phyloP scores from a whole-genome alignment of 2,113 vertebrate genomes.

The Hassar affinis region DNA sequence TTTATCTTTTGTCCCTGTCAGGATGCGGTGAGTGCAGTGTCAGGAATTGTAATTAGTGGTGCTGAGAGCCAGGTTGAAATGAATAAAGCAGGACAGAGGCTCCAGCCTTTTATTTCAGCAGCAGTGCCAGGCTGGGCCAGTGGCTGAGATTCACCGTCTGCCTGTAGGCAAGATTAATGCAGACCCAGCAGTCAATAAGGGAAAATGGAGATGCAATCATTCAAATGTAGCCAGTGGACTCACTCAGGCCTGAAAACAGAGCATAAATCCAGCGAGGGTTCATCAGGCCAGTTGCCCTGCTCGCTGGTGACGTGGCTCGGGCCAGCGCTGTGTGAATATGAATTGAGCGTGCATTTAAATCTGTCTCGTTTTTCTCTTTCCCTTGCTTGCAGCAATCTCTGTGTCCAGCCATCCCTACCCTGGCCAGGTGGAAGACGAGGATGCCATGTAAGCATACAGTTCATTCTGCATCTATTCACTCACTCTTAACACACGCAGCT shows the following conservation, averaged over 20 bases:
- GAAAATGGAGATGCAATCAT: constrained; percentile 61
- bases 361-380: constrained; percentile 45
- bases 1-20: constrained; percentile 59
- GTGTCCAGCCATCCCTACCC: constrained; percentile 91
- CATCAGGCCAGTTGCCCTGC: constrained; percentile 43
- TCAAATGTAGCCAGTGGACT: constrained; percentile 61
- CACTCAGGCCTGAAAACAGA: constrained; percentile 36
- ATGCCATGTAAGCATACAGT: constrained; percentile 82
- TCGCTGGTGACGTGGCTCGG: constrained; percentile 28
- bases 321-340: constrained; percentile 31
- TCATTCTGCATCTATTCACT: neutral
- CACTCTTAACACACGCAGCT: neutral
- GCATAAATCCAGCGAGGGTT: constrained; percentile 41
- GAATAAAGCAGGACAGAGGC: constrained; percentile 58
- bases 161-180: constrained; percentile 60
- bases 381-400: constrained; percentile 80
- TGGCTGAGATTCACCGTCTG: constrained; percentile 68
- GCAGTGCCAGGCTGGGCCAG: constrained; percentile 36
- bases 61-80: constrained; percentile 58
- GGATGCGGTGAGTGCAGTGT: constrained; percentile 50
- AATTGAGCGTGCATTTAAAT: constrained; percentile 28
- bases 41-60: constrained; percentile 56
- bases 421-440: constrained; percentile 83
- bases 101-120: constrained; percentile 63
- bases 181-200: constrained; percentile 59